Conservation (phyloP, 1,140 invertebrate genomes). For the Glossosoma conforme region DNA sequence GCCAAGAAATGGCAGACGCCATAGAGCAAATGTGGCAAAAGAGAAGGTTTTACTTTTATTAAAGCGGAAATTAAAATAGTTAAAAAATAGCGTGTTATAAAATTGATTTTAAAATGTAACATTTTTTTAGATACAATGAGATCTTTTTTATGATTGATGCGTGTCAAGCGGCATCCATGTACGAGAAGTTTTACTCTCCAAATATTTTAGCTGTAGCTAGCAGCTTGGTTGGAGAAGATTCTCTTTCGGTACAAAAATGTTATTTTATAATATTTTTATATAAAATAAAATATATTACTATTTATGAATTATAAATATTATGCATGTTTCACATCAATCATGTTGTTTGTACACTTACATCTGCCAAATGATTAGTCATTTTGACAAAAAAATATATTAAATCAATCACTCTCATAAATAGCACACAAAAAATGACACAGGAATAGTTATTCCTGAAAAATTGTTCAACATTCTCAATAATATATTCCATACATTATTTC, state of each 20-base stretch:
- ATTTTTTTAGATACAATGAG: slow-evolving; percentile 86
- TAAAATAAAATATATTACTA: not conserved
- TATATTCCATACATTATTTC: no score
- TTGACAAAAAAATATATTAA: no score
- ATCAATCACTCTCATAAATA: no score
- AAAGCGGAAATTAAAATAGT: not conserved
- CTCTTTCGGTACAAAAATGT: slow-evolving; percentile 77
- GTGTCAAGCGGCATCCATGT: slow-evolving; percentile 98
- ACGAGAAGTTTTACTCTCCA: slow-evolving; percentile 95
- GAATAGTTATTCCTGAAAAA: no score
- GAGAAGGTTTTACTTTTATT: slow-evolving; percentile 58
- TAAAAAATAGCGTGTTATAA: not conserved
- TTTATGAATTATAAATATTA: slow-evolving; percentile 11
- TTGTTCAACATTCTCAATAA: no score
- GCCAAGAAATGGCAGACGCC: slow-evolving; percentile 96
- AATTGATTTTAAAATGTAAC: no score
- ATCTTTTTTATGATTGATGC: slow-evolving; percentile 99
- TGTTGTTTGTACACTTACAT: not conserved
- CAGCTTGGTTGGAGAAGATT: slow-evolving; percentile 97
- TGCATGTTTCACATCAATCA: slow-evolving; percentile 2
- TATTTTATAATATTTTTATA: slow-evolving; percentile 31
- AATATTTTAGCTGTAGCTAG: slow-evolving; percentile 97
- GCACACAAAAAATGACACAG: no score
- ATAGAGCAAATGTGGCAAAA: slow-evolving; percentile 99
- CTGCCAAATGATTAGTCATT: no score